Evolutionary conservation across 2,113 vertebrate species (phyloP), one percentile per base, ranked within the genome.

Genomic region (Thunnus maccoyii): DNA sequence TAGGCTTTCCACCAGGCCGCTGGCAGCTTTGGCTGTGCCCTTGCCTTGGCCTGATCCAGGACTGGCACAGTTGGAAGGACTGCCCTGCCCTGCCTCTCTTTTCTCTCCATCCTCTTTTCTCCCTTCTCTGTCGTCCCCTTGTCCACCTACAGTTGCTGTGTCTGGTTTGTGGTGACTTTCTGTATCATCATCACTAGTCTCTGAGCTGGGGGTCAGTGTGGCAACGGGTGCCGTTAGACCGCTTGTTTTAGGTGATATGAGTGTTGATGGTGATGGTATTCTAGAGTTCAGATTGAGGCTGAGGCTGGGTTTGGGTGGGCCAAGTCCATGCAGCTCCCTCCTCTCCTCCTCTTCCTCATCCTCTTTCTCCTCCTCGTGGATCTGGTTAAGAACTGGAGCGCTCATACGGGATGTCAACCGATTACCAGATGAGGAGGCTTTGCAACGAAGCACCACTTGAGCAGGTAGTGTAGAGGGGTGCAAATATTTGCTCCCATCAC

Each of bases 311-410:
- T 99, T 99, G 3, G 98, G 97, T 0, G 95, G 96, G 41, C 78
- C 71, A 0, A 90, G 76, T 70, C 84, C 85, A 20, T 51, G 64
- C 71, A 91, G 22, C 51, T 88, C 86, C 74, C 58, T 65, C 17
- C 36, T 57, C 6, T 82, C 89, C 3, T 90, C 87, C 66, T 92
- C 81, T 5, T 92, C 91, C 41, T 92, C 90, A 0, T 96, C 97
- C 93, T 98, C 97, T 15, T 96, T 97, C 93, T 99, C 97, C 0
- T 99, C 98, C 13, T 99, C 98, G 0, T 98, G 98, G 91, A 99
- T 99, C 87, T 99, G 98, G 87, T 99, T 99, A 62, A 99, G 96
- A 25, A 99, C 96, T 0, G 98, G 98, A 0, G 98, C 98, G 0
- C 98, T 99, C 94, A 98, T 98, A 1, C 98, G 91, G 0, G 97